Conservation (phyloP, 2,113 vertebrate species). For the Melospiza melodia region DNA sequence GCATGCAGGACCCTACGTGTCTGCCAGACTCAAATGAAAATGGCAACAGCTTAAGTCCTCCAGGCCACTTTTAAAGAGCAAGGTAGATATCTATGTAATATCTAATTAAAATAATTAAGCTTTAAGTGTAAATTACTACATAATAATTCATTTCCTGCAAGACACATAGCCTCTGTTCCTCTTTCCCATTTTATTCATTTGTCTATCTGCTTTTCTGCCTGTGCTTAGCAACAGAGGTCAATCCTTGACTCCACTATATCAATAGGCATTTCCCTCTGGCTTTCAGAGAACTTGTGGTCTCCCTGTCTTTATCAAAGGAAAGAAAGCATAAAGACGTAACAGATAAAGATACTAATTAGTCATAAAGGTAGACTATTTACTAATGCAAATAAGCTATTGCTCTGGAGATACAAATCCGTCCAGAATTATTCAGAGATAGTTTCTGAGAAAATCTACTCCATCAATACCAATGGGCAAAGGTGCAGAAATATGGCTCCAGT, state of each 20-base stretch:
- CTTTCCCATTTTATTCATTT: background rate
- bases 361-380: background rate
- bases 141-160: constrained; percentile 24
- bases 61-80: constrained; percentile 5
- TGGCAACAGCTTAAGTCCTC: background rate
- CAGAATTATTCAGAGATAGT: background rate
- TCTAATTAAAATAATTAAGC: constrained; percentile 31
- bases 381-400: background rate
- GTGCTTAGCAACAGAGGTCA: background rate
- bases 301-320: background rate
- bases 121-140: constrained; percentile 13
- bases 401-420: background rate
- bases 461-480: background rate
- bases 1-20: accelerated
- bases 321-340: background rate
- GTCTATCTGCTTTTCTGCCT: background rate
- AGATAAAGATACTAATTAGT: background rate
- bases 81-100: background rate
- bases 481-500: background rate
- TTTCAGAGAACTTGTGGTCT: background rate
- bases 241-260: background rate
- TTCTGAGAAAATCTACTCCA: background rate
- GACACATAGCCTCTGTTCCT: background rate
- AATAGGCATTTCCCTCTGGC: background rate
- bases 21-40: background rate